Conservation (phyloP, 2,113 vertebrate genomes). For the Thryonomys swinderianus region DNA sequence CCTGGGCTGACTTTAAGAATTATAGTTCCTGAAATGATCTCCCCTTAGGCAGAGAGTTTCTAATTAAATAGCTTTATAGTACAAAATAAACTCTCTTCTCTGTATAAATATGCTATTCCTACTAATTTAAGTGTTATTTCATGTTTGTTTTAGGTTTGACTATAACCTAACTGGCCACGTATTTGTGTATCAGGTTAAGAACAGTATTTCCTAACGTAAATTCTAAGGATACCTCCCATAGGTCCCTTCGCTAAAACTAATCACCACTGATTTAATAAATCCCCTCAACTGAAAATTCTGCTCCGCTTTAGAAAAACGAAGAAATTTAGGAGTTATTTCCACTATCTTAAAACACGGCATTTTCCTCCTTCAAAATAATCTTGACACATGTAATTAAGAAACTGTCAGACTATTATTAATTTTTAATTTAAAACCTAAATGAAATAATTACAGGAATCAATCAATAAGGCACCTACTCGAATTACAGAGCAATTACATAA, state of each 20-base stretch:
- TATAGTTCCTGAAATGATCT: slow-evolving; percentile 62
- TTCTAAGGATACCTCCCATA: slow-evolving; percentile 81
- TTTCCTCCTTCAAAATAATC: slow-evolving; percentile 88
- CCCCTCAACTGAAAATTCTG: slow-evolving; percentile 58
- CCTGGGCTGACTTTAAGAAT: slow-evolving; percentile 71
- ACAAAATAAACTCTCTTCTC: slow-evolving; percentile 83
- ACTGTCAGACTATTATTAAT: slow-evolving; percentile 90
- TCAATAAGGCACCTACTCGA: slow-evolving; percentile 89
- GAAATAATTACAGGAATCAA: slow-evolving; percentile 91
- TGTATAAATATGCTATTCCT: slow-evolving; percentile 81
- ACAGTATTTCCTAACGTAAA: slow-evolving; percentile 83
- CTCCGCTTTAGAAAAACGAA: slow-evolving; percentile 50
- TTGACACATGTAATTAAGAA: slow-evolving; percentile 89
- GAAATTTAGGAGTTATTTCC: slow-evolving; percentile 79
- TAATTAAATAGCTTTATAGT: slow-evolving; percentile 84
- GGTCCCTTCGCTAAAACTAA: slow-evolving; percentile 82
- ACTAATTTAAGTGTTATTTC: slow-evolving; percentile 82
- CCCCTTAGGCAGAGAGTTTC: slow-evolving; percentile 74
- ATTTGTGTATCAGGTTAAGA: slow-evolving; percentile 82
- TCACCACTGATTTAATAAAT: slow-evolving; percentile 75
- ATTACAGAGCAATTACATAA: slow-evolving; percentile 86
- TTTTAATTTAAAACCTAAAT: slow-evolving; percentile 90
- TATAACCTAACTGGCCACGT: slow-evolving; percentile 75
- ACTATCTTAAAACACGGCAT: slow-evolving; percentile 83
- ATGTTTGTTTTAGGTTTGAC: slow-evolving; percentile 78